Conservation (phyloP, 2,113 vertebrate genomes). For the Rhipidura dahli region DNA sequence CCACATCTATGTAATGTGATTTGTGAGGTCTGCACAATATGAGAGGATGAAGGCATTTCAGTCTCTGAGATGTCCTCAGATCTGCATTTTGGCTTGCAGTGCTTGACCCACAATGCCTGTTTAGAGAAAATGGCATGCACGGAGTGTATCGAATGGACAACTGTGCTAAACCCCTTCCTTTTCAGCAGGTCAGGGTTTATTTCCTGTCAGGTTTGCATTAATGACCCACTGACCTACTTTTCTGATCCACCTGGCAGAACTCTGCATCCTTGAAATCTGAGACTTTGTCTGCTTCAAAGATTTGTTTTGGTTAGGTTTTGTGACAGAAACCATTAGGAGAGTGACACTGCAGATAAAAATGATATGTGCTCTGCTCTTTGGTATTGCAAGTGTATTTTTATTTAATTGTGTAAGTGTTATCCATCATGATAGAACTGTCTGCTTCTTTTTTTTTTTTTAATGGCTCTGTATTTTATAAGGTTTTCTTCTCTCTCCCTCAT, state of each 20-base stretch:
- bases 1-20: not conserved
- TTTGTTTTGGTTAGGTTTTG: constrained; percentile 49
- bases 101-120: not conserved
- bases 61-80: not conserved
- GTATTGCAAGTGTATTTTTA: not conserved
- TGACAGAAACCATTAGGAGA: constrained; percentile 59
- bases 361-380: not conserved
- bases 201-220: constrained; percentile 29
- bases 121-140: not conserved
- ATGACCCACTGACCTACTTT: constrained; percentile 79
- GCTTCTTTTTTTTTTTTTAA: not conserved
- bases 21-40: not conserved
- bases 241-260: constrained; percentile 33
- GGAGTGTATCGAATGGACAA: not conserved
- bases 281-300: not conserved
- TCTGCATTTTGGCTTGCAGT: not conserved
- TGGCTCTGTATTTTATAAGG: not conserved
- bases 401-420: constrained; percentile 48
- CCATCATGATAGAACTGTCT: constrained; percentile 7
- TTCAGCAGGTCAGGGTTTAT: not conserved
- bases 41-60: not conserved
- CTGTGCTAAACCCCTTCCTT: not conserved
- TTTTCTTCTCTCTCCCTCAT: constrained; percentile 11
- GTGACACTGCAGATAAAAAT: constrained; percentile 50
- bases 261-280: constrained; percentile 16